Conservation (phyloP, 1,140 invertebrate species). For the Trachymyrmex cornetzi region DNA sequence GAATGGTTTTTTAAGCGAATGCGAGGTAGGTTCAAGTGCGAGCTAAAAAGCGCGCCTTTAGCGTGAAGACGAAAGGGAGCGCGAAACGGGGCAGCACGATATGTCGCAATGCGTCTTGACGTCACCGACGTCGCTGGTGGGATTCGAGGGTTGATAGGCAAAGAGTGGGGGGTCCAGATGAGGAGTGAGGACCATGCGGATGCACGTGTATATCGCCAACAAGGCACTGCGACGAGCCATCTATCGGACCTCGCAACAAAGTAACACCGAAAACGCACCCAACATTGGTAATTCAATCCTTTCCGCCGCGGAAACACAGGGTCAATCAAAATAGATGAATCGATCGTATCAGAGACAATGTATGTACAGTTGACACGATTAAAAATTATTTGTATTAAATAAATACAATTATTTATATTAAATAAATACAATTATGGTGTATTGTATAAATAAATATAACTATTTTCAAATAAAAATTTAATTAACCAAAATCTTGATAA, state of each 20-base stretch:
- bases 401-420: neutral
- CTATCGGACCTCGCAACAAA: conserved; percentile 63
- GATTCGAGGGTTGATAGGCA: conserved; percentile 69
- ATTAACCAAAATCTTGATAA: neutral
- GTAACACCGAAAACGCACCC: conserved; percentile 15
- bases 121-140: conserved; percentile 82
- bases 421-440: neutral
- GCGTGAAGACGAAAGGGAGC: neutral
- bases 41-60: conserved; percentile 55
- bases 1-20: neutral
- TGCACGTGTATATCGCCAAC: conserved; percentile 68
- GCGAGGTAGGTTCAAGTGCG: conserved; percentile 19
- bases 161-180: conserved; percentile 58
- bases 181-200: conserved; percentile 67
- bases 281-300: conserved; percentile 66
- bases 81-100: conserved; percentile 77
- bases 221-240: conserved; percentile 73
- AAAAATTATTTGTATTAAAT: neutral
- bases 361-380: neutral
- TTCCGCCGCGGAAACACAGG: too few species aligned
- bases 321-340: conserved; percentile 29
- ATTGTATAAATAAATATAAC: neutral
- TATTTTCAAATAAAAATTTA: neutral
- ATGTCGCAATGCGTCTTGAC: conserved; percentile 86
- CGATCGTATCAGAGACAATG: neutral